Evolutionary conservation across 2,113 vertebrate species (phyloP), one percentile per base, ranked within the genome.

Genomic region (Oceanites oceanicus): DNA sequence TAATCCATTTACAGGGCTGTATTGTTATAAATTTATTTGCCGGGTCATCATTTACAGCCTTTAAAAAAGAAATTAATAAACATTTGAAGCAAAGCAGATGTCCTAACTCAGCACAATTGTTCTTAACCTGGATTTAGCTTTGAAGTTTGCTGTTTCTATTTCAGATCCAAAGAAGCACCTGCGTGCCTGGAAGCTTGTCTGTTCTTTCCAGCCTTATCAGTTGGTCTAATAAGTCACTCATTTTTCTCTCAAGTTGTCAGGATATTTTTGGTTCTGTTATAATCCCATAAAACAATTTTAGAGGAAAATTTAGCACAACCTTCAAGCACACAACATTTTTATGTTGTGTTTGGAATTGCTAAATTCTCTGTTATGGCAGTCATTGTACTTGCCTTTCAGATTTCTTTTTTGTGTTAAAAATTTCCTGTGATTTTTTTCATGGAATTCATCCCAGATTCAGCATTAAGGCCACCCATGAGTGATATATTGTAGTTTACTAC

Each of bases 11-110:
- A 22, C 56, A 81, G 27, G n/a, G 34, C 62, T 88, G 18, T 81
- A 88, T 55, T 79, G 58, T 47, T 86, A 89, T 49, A 42, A 77
- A 84, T 92, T 55, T 81, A 78, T 91, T 97, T 91, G 67, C 36
- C 13, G 85, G 40, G 30, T 78, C 53, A 92, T 86, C 65, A 66
- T 53, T 73, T 96, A 89, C 38, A 86, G 76, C 38, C 71, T 92
- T 94, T 81, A 68, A 63, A 94, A 92, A 91, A 70, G 2, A 92
- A 93, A 91, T 68, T 44, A 75, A 66, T 63, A 56, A 90, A 32
- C 11, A 67, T 84, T 72, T 61, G 61, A 94, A 94, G 52, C 40
- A 85, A 94, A 91, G 73, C 83, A 95, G 68, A 87, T 89, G 36
- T 72, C 52, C 65, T 72, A 86, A 86, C 47, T 92, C 40, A 67